A percentile compares a stretch with the other conserved stretches of the same genome.
These are phyloP conservation scores for Nicator chloris DNA, from an alignment of 2,113 vertebrate species.

Conservation along the genomic window DNA sequence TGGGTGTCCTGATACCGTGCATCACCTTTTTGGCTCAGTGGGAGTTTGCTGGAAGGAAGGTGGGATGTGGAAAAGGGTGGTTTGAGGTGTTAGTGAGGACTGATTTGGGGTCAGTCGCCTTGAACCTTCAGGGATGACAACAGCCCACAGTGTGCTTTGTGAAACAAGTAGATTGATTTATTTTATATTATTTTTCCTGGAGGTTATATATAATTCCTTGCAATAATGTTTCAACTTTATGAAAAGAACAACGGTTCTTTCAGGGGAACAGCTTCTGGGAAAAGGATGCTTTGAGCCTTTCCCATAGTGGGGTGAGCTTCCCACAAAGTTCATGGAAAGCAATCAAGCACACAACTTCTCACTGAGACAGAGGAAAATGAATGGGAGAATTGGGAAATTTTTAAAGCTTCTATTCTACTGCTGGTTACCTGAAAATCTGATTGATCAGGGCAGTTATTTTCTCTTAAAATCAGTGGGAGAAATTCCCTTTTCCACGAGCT, in stretches of 20 bases:
- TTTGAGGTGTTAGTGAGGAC: not conserved
- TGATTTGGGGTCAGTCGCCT: not conserved
- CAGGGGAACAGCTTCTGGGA: not conserved
- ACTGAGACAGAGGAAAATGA: not conserved
- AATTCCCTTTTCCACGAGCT: not conserved
- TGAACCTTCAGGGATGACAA: not conserved
- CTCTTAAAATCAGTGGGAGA: not conserved
- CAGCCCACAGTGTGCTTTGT: not conserved
- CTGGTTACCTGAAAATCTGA: not conserved
- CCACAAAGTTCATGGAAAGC: not conserved
- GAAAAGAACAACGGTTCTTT: too few relatives aligned
- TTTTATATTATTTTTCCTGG: not conserved
- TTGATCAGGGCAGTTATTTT: not conserved
- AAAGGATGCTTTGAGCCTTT: not conserved
- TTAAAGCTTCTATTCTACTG: not conserved
- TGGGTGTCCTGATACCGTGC: not conserved
- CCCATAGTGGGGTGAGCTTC: rapidly evolving
- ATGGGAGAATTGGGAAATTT: not conserved
- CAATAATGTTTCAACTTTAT: not conserved
- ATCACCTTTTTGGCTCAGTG: not conserved
- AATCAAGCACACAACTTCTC: not conserved
- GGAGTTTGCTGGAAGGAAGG: not conserved
- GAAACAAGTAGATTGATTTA: not conserved
- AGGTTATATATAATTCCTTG: not conserved
- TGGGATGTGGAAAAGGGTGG: not conserved